A percentile compares a stretch with the other conserved stretches of the same genome.
phyloP scores from a whole-genome alignment of 37 sponge, comb jelly and placozoan genomes.

The Beroe ovata region DNA sequence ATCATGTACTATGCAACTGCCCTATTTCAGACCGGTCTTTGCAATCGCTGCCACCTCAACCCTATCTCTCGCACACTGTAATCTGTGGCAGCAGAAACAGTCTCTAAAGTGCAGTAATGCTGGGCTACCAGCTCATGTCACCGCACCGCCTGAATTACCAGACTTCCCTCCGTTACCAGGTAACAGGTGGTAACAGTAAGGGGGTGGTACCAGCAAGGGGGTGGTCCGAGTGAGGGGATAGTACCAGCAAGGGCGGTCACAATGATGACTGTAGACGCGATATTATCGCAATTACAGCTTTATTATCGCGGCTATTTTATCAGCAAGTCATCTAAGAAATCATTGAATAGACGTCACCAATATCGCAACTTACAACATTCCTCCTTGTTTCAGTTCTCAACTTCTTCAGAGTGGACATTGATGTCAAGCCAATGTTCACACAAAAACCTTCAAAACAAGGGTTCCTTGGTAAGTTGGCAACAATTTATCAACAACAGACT shows the following conservation, averaged over 20 bases:
- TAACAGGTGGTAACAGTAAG: too few relatives aligned
- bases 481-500: too few relatives aligned
- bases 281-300: too few relatives aligned
- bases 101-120: not conserved
- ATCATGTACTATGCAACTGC: too few relatives aligned
- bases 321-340: too few relatives aligned
- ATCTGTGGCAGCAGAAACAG: slow-evolving; percentile 59
- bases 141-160: slow-evolving; percentile 24
- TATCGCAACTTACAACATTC: too few relatives aligned
- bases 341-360: too few relatives aligned
- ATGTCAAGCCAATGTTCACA: slow-evolving; percentile 26
- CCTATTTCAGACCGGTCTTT: slow-evolving; percentile 22
- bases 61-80: slow-evolving; percentile 52
- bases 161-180: slow-evolving; percentile 42
- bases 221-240: too few relatives aligned
- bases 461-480: slow-evolving; percentile 25
- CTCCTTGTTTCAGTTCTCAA: slow-evolving; percentile 18
- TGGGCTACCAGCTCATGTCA: slow-evolving; percentile 40
- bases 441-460: slow-evolving; percentile 43
- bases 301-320: too few relatives aligned
- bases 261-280: too few relatives aligned
- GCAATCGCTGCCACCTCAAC: slow-evolving; percentile 38
- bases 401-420: slow-evolving; percentile 31
- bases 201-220: too few relatives aligned
- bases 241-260: too few relatives aligned